Evolutionary conservation across 2,888 invertebrate species (phyloP).

Genomic region (Ommatoiulus sabulosus): DNA sequence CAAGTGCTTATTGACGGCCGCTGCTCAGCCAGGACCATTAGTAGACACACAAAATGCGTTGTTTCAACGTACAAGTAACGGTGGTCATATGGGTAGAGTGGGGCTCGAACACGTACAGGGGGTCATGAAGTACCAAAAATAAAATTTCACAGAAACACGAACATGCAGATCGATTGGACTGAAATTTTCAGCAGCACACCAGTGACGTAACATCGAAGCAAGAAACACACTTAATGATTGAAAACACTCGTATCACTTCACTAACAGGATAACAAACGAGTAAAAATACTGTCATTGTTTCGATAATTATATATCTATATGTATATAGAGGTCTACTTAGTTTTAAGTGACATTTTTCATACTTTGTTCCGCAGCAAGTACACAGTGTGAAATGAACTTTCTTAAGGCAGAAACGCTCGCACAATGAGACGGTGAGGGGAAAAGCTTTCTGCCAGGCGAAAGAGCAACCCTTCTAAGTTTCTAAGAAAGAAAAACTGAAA

Average conservation of each 20-base stretch:
- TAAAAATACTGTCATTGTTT: conserved; percentile 45
- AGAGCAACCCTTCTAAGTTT: background rate
- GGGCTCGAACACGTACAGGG: background rate
- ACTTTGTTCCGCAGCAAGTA: conserved; percentile 41
- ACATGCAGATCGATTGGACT: conserved; percentile 26
- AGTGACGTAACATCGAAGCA: background rate
- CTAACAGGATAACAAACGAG: conserved; percentile 38
- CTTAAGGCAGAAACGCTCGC: conserved; percentile 46
- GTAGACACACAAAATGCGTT: background rate
- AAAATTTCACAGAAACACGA: background rate
- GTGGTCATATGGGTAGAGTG: background rate
- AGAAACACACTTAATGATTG: conserved; percentile 37
- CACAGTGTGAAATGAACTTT: conserved; percentile 17
- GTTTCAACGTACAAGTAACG: background rate
- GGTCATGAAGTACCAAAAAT: background rate
- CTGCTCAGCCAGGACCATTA: background rate
- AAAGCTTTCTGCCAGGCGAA: background rate
- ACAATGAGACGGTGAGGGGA: background rate
- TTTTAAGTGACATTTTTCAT: conserved; percentile 39
- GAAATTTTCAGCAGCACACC: conserved; percentile 2
- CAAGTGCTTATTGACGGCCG: background rate
- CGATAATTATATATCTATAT: conserved; percentile 45
- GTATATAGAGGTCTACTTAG: conserved; percentile 21
- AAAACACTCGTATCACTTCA: conserved; percentile 45
- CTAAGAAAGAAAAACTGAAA: background rate